Percentiles rank a stretch among this genome's conserved stretches.
Conservation (phyloP, 64 coral and sea anemone genomes). For the Actinia equina region DNA sequence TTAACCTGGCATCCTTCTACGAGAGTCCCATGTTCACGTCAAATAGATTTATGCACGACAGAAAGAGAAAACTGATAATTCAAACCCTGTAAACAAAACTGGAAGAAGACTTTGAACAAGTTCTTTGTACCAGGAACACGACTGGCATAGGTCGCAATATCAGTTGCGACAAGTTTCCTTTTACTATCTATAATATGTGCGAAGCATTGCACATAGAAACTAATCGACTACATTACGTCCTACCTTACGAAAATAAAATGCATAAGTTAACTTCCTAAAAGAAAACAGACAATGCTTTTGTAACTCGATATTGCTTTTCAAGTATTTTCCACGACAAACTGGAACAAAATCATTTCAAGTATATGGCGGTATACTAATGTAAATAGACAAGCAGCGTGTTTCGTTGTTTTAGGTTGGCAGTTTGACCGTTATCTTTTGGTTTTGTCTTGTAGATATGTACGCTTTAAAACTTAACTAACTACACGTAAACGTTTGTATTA, state of each 20-base stretch:
- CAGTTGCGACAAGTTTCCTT: neutral
- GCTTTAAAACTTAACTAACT: neutral
- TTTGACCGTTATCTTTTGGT: too few species aligned
- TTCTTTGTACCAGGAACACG: neutral
- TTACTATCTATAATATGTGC: too few species aligned
- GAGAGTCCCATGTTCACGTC: conserved; percentile 77
- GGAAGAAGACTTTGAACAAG: neutral
- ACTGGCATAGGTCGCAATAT: neutral
- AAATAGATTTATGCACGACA: conserved; percentile 90
- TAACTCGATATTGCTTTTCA: too few species aligned
- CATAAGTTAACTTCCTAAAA: too few species aligned
- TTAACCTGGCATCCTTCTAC: conserved; percentile 83
- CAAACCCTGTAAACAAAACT: conserved; percentile 54
- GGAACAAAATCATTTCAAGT: too few species aligned
- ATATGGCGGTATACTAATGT: neutral
- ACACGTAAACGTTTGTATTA: neutral
- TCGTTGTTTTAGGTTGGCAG: too few species aligned
- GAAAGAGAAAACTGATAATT: conserved; percentile 93
- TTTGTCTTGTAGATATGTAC: neutral
- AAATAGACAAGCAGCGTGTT: neutral
- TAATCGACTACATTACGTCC: too few species aligned
- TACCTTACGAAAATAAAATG: too few species aligned
- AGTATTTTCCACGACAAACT: too few species aligned
- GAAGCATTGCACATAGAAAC: too few species aligned
- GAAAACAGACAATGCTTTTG: too few species aligned